Evolutionary conservation across 2,797 vertebrate genomes (phyloP), one percentile per base, ranked within the genome.

Genomic region (Cyclura pinguis): DNA sequence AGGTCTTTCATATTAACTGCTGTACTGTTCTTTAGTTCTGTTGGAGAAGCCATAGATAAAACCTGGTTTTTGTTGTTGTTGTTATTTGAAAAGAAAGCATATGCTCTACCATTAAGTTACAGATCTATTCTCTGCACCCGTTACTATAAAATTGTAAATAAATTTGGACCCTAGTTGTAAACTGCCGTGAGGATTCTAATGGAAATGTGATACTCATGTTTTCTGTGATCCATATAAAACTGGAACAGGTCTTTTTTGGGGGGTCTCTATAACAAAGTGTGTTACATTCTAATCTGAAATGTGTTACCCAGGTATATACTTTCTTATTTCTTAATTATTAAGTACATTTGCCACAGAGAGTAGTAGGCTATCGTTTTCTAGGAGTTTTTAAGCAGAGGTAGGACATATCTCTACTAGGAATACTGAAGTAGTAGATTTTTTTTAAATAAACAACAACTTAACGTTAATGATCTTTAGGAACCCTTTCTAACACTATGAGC

Each of bases 41-140:
- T 27, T 73, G 16, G 35, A 73, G 9, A 59, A 59, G 38, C 73
- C 73, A 62, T 38, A 27, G 2, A 57, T 57, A 18, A 57, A 47
- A 57, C 13, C 35, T 88, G 24, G 7, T 2, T 47, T 47, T 47
- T 47, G 42, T 47, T 42, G 42, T 42, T 42, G 81, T 12, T n/a
- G 10, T 52, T 52, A 8, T 88, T 27, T 88, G 13, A 6, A 38
- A 42, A 57, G 32, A 73, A 80, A n/a, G 7, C 9, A 38, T 72
- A 50, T 57, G 29, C 1, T 73, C 27, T 73, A 24, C 14, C 9
- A 59, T n/a, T n/a, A 18, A 59, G 4, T 14, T 47, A 87, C 92
- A 90, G 90, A 87, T 94, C 90, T 94, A 90, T 91, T 89, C 86
- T 85, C 42, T 86, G 87, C 59, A 92, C 93, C 84, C 86, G 96